Evolutionary conservation across 2,797 vertebrate genomes (phyloP).

Genomic region (Zalophus californianus): DNA sequence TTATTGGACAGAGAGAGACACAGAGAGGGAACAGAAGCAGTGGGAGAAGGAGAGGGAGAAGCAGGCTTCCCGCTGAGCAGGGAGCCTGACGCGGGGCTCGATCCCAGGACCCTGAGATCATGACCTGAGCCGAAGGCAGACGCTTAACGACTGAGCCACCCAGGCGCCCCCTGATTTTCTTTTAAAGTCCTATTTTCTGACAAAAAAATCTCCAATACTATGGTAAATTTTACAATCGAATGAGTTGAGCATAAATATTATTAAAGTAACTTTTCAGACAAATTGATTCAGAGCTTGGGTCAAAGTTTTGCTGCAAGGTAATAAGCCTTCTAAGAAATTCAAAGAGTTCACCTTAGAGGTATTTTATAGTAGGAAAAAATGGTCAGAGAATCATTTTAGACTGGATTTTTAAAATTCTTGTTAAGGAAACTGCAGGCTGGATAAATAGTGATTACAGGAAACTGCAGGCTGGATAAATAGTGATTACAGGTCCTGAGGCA

Average conservation of each 20-base stretch:
- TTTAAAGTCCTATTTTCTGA: background rate
- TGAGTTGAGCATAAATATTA: constrained; percentile 7
- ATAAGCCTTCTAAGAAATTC: background rate
- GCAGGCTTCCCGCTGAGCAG: too few species aligned
- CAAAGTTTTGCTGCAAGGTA: background rate
- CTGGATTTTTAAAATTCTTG: constrained; percentile 46
- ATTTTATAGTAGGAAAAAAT: background rate
- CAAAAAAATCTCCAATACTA: background rate
- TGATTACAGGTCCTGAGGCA: background rate
- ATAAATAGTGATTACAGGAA: background rate
- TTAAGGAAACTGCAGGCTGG: background rate
- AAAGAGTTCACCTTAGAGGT: background rate
- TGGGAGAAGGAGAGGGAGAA: too few species aligned
- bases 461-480: background rate
- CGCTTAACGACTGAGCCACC: too few species aligned
- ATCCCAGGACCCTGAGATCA: too few species aligned
- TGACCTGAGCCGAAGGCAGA: too few species aligned
- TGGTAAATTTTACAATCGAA: background rate
- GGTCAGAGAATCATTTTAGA: background rate
- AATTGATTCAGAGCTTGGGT: background rate
- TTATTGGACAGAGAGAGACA: too few species aligned
- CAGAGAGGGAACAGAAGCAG: too few species aligned
- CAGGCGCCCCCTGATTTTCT: background rate
- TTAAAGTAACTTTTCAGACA: constrained; percentile 22
- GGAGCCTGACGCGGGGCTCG: too few species aligned